Evolutionary conservation across 2,113 vertebrate species (phyloP).

Genomic region (Chamaetylas fuelleborni): DNA sequence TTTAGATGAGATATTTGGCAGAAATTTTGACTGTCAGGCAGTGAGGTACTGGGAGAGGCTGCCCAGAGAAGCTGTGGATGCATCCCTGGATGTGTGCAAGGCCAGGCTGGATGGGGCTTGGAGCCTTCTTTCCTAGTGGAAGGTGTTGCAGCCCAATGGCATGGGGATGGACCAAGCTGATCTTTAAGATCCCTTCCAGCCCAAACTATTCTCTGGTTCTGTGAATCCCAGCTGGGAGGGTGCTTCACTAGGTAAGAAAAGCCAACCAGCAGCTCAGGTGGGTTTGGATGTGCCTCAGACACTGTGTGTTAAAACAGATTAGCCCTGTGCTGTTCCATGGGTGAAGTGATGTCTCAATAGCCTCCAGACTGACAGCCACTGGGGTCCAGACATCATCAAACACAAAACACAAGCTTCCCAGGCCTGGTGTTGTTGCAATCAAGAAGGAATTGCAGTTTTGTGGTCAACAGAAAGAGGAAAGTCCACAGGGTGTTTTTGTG

Average conservation of each 20-base stretch:
- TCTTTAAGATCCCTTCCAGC: not conserved
- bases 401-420: not conserved
- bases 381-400: not conserved
- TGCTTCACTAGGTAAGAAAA: not conserved
- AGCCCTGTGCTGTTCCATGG: fast-evolving
- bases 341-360: fast-evolving
- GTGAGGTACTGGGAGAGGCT: not conserved
- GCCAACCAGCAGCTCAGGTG: not conserved
- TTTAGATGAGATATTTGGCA: not conserved
- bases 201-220: not conserved
- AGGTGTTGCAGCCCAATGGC: not conserved
- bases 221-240: not conserved
- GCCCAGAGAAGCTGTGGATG: not conserved
- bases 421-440: not conserved
- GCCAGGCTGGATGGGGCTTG: not conserved
- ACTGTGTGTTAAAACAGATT: fast-evolving
- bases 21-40: not conserved
- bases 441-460: not conserved
- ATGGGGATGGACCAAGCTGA: fast-evolving
- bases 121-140: not conserved
- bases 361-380: fast-evolving
- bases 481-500: not conserved
- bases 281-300: not conserved
- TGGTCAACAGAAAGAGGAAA: not conserved
- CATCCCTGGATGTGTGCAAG: not conserved